Evolutionary conservation across 2,113 vertebrate genomes (phyloP), one percentile per base, ranked within the genome.

Genomic region (Tachycineta bicolor): DNA sequence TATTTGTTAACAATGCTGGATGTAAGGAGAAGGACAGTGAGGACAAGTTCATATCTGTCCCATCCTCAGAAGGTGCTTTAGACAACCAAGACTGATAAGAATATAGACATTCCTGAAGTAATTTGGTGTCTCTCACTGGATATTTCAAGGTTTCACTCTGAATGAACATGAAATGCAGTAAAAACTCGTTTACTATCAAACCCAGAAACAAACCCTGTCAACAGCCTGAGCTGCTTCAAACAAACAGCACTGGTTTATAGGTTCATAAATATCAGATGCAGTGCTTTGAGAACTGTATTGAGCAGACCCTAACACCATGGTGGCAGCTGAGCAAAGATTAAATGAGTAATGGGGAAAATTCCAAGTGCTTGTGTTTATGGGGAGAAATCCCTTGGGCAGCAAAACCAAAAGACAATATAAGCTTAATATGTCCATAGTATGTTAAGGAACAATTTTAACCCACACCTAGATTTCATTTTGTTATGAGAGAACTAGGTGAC

Each of bases 221-320:
- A 86, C 52, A 93, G n/a, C 39, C 92, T 69, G 59, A 84, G 60
- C 70, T 92, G 76, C 82, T 67, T 91, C 91, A 91, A 85, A 81
- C 67, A 96, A 90, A 93, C 67, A 80, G 13, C 65, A 81, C 69
- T 43, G 44, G 46, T 93, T 94, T 96, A 93, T 83, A 93, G 56
- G 55, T 91, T 94, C 94, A 93, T 95, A 93, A 95, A 96, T 87
- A 97, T 90, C 91, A 93, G 85, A 89, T 83, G 77, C 63, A 78
- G 71, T 69, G 56, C 76, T 91, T 79, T 90, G 78, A 94, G 96
- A 96, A 91, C 50, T 73, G 44, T 91, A 63, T 78, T 69, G 80
- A 93, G 76, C 52, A 76, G 50, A 71, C 79, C 68, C 44, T 86
- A 93, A 94, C 87, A 76, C 60, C 65, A 63, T 78, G 64, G 84